Base-by-base conservation (phyloP, 2,113 vertebrate species). In the Poicephalus meyeri region DNA sequence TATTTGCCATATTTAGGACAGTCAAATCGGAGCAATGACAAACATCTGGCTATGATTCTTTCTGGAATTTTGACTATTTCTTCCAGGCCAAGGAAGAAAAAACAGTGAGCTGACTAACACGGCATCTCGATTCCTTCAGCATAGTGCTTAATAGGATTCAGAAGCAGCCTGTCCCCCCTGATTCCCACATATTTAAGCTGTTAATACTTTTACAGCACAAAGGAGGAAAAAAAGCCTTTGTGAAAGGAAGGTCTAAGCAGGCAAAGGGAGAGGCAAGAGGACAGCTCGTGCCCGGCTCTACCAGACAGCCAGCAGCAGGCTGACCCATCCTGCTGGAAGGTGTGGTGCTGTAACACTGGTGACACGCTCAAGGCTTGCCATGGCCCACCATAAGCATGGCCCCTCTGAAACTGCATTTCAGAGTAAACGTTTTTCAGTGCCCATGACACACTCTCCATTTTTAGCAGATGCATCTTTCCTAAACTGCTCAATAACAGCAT, bases 1-100 rank as follows among this genome's bases (percentile, higher is more conserved):
- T 93, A 94, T 95, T 94, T 97, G 96, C 98, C 98, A 96, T 97
- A 98, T 98, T 98, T 98, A 98, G 97, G 97, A 74, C 89, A 85
- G 41, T 89, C 84, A 63, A 92, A 96, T 49, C 17, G 0, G 70
- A 97, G 95, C 88, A 95, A 97, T 42, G 96, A 95, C 96, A 97
- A 96, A 97, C 97, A 97, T 98, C 97, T 98, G 98, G 97, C 97
- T 96, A 70, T n/a, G 85, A 96, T 94, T 93, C 97, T 91, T 96
- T 96, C 88, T 97, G 97, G 97, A 98, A 98, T 98, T 96, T 63
- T 93, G 96, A 95, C 89, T 97, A 96, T 97, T 97, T 97, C 91
- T 97, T 95, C 82, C 95, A 47, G 7, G 95, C 52, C 92, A 92
- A 77, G 76, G 88, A 89, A 96, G 89, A 53, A 93, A 95, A 95